These are phyloP conservation scores for Oenanthe oenanthe DNA, from an alignment of 2,113 vertebrate species.

Conservation along the genomic window DNA sequence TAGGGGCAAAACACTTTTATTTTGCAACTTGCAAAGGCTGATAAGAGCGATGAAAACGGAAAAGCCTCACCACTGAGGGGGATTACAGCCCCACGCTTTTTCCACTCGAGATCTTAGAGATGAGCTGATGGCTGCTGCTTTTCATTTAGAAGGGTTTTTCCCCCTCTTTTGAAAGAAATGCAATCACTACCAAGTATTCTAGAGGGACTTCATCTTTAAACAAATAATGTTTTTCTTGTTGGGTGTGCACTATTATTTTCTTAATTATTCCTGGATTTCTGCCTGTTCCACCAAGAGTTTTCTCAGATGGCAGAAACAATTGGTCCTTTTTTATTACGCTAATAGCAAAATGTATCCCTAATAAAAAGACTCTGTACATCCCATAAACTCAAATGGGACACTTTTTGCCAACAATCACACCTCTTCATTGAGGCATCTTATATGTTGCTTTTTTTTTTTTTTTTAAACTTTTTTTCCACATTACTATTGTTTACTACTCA, in stretches of 20 bases:
- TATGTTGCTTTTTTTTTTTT: not conserved
- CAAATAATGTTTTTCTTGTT: constrained; percentile 66
- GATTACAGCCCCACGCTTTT: constrained; percentile 44
- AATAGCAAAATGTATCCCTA: constrained; percentile 55
- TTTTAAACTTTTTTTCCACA: not conserved
- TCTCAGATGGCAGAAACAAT: constrained; percentile 72
- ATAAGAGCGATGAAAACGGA: constrained; percentile 16
- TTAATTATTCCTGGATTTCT: constrained; percentile 75
- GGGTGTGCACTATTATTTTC: constrained; percentile 69
- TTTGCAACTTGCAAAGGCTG: constrained; percentile 28
- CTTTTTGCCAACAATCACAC: constrained; percentile 15
- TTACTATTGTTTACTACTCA: constrained; percentile 4
- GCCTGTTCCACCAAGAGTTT: constrained; percentile 66
- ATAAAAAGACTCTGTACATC: constrained; percentile 41
- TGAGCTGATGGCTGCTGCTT: constrained; percentile 53
- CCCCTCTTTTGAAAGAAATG: constrained; percentile 30
- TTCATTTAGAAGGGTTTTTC: constrained; percentile 61
- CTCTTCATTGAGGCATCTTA: constrained; percentile 44
- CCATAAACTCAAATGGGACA: constrained; percentile 20
- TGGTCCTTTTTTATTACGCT: not conserved
- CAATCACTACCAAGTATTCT: constrained; percentile 45
- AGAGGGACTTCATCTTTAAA: constrained; percentile 69
- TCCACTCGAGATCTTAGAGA: constrained; percentile 52
- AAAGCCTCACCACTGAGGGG: constrained; percentile 51
- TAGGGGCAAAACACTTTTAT: constrained; percentile 40